Conservation (phyloP, 92 coral and sea anemone species). For the Porites lobata region DNA sequence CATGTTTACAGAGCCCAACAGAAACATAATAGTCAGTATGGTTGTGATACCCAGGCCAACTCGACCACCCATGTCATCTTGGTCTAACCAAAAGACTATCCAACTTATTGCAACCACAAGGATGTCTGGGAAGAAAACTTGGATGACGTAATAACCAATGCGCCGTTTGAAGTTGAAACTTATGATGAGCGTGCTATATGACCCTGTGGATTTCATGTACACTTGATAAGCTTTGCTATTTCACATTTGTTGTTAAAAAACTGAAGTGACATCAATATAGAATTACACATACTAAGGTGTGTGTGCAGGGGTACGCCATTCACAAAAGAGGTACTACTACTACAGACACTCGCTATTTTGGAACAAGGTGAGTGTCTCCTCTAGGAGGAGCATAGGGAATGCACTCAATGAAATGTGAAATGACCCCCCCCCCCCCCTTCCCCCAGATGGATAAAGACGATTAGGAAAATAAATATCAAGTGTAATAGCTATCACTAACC, state of each 20-base stretch:
- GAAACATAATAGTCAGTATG: slow-evolving; percentile 73
- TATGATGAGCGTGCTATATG: slow-evolving; percentile 36
- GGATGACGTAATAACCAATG: slow-evolving; percentile 67
- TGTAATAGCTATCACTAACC: slow-evolving; percentile 6
- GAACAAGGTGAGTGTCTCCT: too few species aligned
- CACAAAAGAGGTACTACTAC: too few species aligned
- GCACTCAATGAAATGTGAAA: too few species aligned
- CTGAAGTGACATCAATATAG: too few species aligned
- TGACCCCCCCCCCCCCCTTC: not conserved
- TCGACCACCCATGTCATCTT: slow-evolving; percentile 78
- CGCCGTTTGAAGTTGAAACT: slow-evolving; percentile 65
- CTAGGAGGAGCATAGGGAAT: too few species aligned
- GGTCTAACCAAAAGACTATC: slow-evolving; percentile 89
- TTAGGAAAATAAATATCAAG: not conserved
- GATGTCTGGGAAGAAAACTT: slow-evolving; percentile 67
- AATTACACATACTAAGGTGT: too few species aligned
- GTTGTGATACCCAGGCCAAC: slow-evolving; percentile 77
- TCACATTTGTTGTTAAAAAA: too few species aligned
- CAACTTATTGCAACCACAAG: slow-evolving; percentile 81
- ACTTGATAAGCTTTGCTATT: not conserved
- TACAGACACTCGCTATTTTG: too few species aligned
- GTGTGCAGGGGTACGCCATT: too few species aligned
- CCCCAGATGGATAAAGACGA: not conserved
- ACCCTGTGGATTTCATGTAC: slow-evolving; percentile 24
- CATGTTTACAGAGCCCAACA: slow-evolving; percentile 74